Evolutionary conservation across 2,797 vertebrate genomes (phyloP).

Genomic region (Falco columbarius): DNA sequence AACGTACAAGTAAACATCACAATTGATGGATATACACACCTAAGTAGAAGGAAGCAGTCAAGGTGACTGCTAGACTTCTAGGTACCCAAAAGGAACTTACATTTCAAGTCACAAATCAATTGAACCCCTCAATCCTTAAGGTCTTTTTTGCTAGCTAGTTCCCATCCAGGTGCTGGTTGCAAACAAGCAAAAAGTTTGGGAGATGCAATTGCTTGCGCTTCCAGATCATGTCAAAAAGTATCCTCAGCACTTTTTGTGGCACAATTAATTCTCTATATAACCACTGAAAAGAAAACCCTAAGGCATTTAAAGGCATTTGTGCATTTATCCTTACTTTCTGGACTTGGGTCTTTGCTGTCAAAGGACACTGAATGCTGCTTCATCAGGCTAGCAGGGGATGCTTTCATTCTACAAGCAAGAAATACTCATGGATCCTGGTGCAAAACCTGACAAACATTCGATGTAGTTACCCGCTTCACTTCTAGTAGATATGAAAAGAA

Average conservation of each 20-base stretch:
- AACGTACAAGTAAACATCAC: not conserved
- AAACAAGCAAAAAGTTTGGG: not conserved
- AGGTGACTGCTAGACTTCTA: not conserved
- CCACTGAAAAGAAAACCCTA: not conserved
- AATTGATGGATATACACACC: not conserved
- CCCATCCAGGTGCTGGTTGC: not conserved
- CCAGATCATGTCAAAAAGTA: not conserved
- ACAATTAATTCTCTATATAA: not conserved
- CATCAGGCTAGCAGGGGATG: not conserved
- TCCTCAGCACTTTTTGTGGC: not conserved
- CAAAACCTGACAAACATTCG: not conserved
- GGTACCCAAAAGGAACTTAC: not conserved
- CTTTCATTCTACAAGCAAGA: not conserved
- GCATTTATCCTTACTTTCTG: not conserved
- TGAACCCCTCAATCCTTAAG: not conserved
- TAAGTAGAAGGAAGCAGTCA: not conserved
- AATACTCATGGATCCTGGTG: not conserved
- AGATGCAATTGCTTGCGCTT: not conserved
- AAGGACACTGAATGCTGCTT: not conserved
- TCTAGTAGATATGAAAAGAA: not conserved
- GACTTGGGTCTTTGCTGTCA: not conserved
- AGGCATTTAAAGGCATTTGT: not conserved
- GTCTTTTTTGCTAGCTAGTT: not conserved
- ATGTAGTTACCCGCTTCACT: not conserved
- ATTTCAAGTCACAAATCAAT: not conserved